phyloP scores from a whole-genome alignment of 2,113 vertebrate species.

The Hydrolagus affinis region DNA sequence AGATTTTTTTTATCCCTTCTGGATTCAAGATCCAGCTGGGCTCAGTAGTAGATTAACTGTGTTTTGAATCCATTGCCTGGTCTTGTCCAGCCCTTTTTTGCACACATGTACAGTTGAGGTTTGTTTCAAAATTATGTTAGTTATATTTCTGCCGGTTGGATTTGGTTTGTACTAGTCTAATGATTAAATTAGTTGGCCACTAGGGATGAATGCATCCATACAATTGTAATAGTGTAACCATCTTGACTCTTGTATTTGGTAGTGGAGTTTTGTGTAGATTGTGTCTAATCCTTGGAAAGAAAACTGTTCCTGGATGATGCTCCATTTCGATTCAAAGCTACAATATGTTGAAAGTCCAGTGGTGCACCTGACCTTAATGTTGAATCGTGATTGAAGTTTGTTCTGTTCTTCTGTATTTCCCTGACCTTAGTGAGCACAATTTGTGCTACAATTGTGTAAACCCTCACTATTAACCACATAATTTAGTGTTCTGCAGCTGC shows the following conservation, averaged over 20 bases:
- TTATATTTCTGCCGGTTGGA: neutral
- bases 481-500: neutral
- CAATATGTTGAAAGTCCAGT: neutral
- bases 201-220: neutral
- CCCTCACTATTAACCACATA: neutral
- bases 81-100: neutral
- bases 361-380: neutral
- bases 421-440: neutral
- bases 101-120: neutral
- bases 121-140: conserved; percentile 1
- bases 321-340: neutral
- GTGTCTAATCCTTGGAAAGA: neutral
- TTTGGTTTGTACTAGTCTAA: neutral
- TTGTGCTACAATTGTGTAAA: neutral
- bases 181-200: neutral
- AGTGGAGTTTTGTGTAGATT: neutral
- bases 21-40: too few relatives aligned
- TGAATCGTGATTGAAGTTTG: neutral
- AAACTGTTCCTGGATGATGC: neutral
- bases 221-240: conserved; percentile 8
- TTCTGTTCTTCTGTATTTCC: neutral
- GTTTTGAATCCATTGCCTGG: neutral
- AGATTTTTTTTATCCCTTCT: conserved; percentile 23
- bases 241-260: neutral
- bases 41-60: neutral